These are phyloP conservation scores for Aselliscus stoliczkanus DNA, from an alignment of 2,797 vertebrate genomes.

Conservation along the genomic window DNA sequence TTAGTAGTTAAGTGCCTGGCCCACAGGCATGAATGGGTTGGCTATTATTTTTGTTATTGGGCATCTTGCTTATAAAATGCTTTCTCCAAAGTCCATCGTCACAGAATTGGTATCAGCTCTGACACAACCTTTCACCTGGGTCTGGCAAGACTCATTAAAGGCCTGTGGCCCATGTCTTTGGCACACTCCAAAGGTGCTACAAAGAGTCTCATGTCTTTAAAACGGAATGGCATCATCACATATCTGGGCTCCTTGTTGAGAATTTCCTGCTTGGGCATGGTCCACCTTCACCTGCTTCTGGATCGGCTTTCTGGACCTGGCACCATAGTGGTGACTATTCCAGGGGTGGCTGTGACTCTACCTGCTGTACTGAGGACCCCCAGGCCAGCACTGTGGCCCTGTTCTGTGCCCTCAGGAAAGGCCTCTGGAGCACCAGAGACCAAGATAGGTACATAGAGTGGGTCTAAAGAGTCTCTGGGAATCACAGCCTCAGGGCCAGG, in stretches of 20 bases:
- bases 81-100: neutral
- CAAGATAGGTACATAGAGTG: neutral
- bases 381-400: neutral
- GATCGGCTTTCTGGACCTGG: neutral
- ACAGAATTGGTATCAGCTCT: neutral
- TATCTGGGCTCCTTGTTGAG: neutral
- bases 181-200: neutral
- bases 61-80: neutral
- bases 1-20: neutral
- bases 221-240: neutral
- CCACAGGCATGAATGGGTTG: neutral
- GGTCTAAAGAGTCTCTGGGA: neutral
- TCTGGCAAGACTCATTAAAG: neutral
- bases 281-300: neutral
- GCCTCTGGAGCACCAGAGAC: neutral
- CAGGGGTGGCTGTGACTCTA: neutral
- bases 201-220: neutral
- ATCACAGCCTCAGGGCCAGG: neutral
- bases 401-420: neutral
- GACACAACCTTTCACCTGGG: neutral
- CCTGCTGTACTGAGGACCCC: neutral
- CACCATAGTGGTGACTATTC: neutral
- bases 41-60: neutral
- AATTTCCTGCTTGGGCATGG: neutral
- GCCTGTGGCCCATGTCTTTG: neutral